A percentile compares a stretch with the other conserved stretches of the same genome.
Conservation (phyloP, 2,113 vertebrate genomes). For the Alouatta palliata region DNA sequence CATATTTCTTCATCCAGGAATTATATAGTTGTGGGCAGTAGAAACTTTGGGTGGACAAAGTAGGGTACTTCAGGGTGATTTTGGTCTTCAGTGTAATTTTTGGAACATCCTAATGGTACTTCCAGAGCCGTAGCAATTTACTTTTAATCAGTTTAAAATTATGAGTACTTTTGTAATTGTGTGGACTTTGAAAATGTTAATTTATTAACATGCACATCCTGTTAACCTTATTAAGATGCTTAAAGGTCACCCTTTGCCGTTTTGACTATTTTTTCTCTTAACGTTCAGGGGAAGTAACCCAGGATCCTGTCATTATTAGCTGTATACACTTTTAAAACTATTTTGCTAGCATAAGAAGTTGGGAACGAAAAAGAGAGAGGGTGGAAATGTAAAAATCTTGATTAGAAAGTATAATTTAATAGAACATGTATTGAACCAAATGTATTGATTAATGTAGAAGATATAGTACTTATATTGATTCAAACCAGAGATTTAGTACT, state of each 20-base stretch:
- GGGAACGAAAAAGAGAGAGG: conserved; percentile 74
- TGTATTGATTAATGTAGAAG: conserved; percentile 91
- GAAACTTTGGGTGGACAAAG: neutral
- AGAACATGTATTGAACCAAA: conserved; percentile 89
- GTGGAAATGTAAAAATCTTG: conserved; percentile 87
- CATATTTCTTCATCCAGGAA: neutral
- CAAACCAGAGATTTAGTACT: conserved; percentile 89
- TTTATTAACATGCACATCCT: conserved; percentile 39
- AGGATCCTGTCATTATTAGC: conserved; percentile 53
- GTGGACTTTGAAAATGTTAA: conserved; percentile 36
- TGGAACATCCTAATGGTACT: neutral
- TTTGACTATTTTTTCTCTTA: neutral
- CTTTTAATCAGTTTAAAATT: neutral
- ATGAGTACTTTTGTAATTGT: neutral
- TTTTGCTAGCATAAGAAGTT: conserved; percentile 77
- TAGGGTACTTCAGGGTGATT: neutral
- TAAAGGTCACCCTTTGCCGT: conserved; percentile 29
- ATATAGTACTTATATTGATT: conserved; percentile 91
- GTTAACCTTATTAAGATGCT: conserved; percentile 66
- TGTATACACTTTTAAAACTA: conserved; percentile 75
- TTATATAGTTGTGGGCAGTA: neutral
- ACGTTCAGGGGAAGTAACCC: conserved; percentile 46
- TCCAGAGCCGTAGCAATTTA: neutral
- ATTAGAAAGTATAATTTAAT: conserved; percentile 95
- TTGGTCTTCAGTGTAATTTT: conserved; percentile 3